phyloP scores from a whole-genome alignment of 2,888 invertebrate species.

The Caenorhabditis afra region DNA sequence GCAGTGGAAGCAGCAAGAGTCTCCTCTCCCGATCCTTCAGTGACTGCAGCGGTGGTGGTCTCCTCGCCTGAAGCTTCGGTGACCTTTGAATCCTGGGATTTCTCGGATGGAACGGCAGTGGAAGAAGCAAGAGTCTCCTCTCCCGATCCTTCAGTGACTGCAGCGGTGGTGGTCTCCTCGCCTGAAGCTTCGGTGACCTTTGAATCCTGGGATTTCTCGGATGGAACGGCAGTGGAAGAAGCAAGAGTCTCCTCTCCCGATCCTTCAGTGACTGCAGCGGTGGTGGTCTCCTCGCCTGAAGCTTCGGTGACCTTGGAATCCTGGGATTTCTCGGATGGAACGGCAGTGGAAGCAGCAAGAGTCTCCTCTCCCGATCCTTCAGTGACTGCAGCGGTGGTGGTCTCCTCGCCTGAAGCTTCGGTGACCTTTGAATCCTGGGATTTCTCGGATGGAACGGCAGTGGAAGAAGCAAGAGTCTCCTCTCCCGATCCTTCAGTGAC shows the following conservation, averaged over 20 bases:
- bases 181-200: conserved; percentile 32
- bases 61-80: conserved; percentile 46
- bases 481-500: conserved; percentile 25
- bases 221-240: conserved; percentile 10
- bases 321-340: neutral
- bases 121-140: conserved; percentile 26
- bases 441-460: too few species aligned
- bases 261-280: conserved; percentile 17
- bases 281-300: conserved; percentile 31
- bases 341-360: conserved; percentile 12
- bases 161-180: conserved; percentile 31
- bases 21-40: conserved; percentile 28
- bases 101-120: conserved; percentile 25
- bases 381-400: conserved; percentile 25
- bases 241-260: conserved; percentile 46
- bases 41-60: conserved; percentile 31
- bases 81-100: conserved; percentile 3
- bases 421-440: too few species aligned
- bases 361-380: conserved; percentile 55
- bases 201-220: conserved; percentile 31
- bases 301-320: conserved; percentile 11
- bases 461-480: conserved; percentile 35
- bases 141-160: conserved; percentile 29
- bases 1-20: conserved; percentile 17
- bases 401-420: conserved; percentile 27